Conservation (phyloP, 2,888 invertebrate genomes). For the Tetragnatha montana region DNA sequence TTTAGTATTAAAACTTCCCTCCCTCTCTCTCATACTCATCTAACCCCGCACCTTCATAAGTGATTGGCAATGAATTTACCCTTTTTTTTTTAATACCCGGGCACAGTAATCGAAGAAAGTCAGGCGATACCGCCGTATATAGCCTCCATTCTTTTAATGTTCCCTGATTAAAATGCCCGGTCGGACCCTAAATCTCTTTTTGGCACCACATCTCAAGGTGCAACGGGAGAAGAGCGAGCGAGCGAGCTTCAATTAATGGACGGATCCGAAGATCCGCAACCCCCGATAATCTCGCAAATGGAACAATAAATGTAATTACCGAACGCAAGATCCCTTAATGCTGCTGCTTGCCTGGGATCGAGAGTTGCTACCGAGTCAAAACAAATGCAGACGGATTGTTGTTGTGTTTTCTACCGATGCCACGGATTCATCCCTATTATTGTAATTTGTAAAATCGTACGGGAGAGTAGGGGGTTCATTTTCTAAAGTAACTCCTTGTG, state of each 20-base stretch:
- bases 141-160: background rate
- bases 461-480: conserved; percentile 42
- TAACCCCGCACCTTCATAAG: background rate
- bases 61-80: background rate
- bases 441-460: conserved; percentile 68
- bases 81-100: background rate
- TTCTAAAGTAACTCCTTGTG: conserved; percentile 65
- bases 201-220: conserved; percentile 15
- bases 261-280: conserved; percentile 53
- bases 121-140: background rate
- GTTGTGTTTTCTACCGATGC: conserved; percentile 38
- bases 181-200: conserved; percentile 31
- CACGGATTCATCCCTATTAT: conserved; percentile 34
- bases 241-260: conserved; percentile 64
- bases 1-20: background rate
- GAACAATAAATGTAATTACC: conserved; percentile 70
- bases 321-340: conserved; percentile 34
- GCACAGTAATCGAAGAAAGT: background rate
- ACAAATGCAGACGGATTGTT: conserved; percentile 66
- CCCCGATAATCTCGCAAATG: conserved; percentile 69
- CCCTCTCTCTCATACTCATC: background rate
- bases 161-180: background rate
- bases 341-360: conserved; percentile 51
- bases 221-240: conserved; percentile 32
- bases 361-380: conserved; percentile 58